Evolutionary conservation across 2,113 vertebrate species (phyloP).

Genomic region (Podilymbus podiceps): DNA sequence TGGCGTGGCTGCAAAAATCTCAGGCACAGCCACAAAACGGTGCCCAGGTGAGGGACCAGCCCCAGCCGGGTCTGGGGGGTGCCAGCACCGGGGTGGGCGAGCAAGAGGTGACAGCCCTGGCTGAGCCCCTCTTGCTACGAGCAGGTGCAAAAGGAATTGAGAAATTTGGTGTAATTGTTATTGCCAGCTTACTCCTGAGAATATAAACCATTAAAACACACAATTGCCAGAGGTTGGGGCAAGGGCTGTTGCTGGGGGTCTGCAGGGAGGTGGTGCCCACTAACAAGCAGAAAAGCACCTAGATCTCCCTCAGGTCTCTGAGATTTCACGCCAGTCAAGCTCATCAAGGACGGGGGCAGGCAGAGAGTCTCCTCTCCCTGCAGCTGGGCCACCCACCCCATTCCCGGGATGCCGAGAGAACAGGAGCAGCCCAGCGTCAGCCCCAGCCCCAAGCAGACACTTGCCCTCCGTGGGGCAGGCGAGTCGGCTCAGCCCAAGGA

Average conservation of each 20-base stretch:
- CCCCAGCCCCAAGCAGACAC: neutral
- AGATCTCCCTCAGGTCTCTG: neutral
- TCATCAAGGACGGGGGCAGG: neutral
- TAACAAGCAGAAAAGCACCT: neutral
- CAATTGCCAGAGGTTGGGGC: neutral
- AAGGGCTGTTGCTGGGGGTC: neutral
- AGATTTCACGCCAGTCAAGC: neutral
- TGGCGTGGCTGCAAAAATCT: too few relatives aligned
- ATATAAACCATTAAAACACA: neutral
- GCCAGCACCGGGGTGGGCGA: neutral
- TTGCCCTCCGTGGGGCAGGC: accelerated
- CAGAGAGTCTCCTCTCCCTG: neutral
- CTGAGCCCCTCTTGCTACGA: neutral
- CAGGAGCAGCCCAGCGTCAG: neutral
- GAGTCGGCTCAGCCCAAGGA: neutral
- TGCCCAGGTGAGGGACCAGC: accelerated
- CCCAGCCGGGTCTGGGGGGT: neutral
- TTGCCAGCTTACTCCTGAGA: neutral
- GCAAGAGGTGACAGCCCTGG: neutral
- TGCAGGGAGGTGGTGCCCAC: neutral
- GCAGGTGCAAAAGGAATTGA: neutral
- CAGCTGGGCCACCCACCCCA: accelerated
- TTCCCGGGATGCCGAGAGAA: neutral
- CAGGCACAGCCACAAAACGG: accelerated
- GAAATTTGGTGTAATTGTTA: neutral